These are phyloP conservation scores for Falco rusticolus DNA, from an alignment of 2,797 vertebrate species.

Conservation along the genomic window DNA sequence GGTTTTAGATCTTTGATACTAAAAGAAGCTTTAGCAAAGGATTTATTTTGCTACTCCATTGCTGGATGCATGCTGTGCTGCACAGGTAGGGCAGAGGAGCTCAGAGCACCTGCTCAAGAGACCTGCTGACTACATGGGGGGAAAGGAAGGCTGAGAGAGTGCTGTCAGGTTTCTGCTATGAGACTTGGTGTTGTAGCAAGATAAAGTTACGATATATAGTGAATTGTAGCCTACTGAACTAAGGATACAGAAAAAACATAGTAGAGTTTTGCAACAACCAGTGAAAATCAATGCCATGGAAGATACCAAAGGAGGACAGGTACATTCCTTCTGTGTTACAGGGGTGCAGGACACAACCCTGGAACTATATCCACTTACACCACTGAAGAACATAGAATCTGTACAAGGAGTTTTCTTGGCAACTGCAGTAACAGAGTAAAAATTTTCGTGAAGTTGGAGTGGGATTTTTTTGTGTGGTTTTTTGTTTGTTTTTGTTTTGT, in stretches of 20 bases:
- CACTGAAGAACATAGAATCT: not conserved
- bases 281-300: not conserved
- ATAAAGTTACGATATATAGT: not conserved
- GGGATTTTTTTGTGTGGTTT: not conserved
- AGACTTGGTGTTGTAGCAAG: not conserved
- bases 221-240: not conserved
- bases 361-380: not conserved
- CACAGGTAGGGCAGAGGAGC: not conserved
- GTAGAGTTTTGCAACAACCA: not conserved
- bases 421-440: not conserved
- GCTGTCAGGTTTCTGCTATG: too few species aligned
- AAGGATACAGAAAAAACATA: not conserved
- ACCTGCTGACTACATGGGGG: fast-evolving
- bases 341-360: not conserved
- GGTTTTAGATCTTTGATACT: not conserved
- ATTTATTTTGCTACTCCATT: not conserved
- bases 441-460: not conserved
- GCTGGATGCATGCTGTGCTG: not conserved
- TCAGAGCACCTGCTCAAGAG: not conserved
- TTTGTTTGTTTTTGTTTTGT: not conserved
- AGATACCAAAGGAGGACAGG: not conserved
- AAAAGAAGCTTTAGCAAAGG: not conserved
- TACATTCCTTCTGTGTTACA: not conserved
- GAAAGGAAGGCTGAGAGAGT: not conserved
- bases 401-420: not conserved